Percentiles rank a stretch among this genome's conserved stretches.
These are phyloP conservation scores for Hyaena hyaena DNA, from an alignment of 2,113 vertebrate species.

Conservation along the genomic window DNA sequence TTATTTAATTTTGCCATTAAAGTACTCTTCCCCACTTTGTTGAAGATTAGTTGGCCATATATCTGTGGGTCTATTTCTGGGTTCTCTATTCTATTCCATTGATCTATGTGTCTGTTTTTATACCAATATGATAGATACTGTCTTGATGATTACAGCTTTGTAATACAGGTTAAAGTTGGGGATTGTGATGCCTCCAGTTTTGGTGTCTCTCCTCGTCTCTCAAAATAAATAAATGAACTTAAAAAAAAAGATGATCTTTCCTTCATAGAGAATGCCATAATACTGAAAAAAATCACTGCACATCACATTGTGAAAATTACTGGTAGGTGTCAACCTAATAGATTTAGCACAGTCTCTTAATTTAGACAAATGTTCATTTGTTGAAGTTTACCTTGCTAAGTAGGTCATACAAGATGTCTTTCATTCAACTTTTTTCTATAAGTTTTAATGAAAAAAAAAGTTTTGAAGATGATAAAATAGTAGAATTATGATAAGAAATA, in stretches of 20 bases:
- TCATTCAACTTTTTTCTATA: background rate
- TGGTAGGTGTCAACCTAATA: background rate
- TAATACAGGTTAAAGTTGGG: too few species aligned
- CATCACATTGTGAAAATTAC: background rate
- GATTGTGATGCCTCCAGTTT: too few species aligned
- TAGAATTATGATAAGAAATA: background rate
- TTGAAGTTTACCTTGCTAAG: background rate
- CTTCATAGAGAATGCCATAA: background rate
- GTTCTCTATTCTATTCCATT: too few species aligned
- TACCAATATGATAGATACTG: too few species aligned
- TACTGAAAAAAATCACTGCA: background rate
- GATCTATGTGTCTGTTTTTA: too few species aligned
- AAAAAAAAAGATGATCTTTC: background rate
- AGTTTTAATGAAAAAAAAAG: background rate
- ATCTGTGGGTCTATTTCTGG: too few species aligned
- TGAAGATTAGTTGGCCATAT: too few species aligned
- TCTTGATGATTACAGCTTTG: too few species aligned
- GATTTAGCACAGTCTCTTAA: background rate
- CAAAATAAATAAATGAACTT: too few species aligned
- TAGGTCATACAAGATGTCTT: background rate
- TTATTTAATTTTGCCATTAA: too few species aligned
- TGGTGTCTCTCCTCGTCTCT: too few species aligned
- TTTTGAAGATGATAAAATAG: background rate
- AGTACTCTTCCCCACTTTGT: too few species aligned
- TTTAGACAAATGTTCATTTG: constrained; percentile 19